Conservation (phyloP, 2,888 invertebrate species). For the Vandiemenella viatica region DNA sequence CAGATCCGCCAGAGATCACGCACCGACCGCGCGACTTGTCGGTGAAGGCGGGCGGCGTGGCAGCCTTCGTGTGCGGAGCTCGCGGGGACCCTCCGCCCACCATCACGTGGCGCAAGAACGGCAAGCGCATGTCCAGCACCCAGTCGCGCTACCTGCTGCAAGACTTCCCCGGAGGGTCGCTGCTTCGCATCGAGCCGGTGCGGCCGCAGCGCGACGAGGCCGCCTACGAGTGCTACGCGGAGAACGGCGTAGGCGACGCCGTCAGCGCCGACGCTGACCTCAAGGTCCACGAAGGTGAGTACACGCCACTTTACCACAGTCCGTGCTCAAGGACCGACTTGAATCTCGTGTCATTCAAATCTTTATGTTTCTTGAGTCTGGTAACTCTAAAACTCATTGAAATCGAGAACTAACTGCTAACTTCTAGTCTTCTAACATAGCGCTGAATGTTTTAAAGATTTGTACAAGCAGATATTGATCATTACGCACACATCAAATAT, state of each 20-base stretch:
- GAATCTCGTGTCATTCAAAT: too few relatives aligned
- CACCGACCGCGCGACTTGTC: constrained; percentile 82
- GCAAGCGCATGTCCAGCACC: constrained; percentile 74
- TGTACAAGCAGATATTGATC: too few relatives aligned
- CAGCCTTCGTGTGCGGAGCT: constrained; percentile 93
- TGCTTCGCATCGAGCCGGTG: constrained; percentile 74
- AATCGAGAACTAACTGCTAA: too few relatives aligned
- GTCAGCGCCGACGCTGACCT: constrained; percentile 81
- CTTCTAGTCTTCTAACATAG: too few relatives aligned
- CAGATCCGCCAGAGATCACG: constrained; percentile 93
- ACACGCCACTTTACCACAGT: too few relatives aligned
- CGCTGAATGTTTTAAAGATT: too few relatives aligned
- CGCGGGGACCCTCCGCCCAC: constrained; percentile 75
- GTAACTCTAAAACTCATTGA: too few relatives aligned
- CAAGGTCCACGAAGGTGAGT: constrained; percentile 80
- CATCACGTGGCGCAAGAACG: constrained; percentile 92
- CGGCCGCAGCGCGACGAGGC: constrained; percentile 74
- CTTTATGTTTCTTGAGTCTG: too few relatives aligned
- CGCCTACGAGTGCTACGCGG: constrained; percentile 88
- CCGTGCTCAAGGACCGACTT: too few relatives aligned
- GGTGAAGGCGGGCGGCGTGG: constrained; percentile 80
- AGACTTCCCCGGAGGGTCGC: constrained; percentile 35
- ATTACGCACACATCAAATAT: too few relatives aligned
- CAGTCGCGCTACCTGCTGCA: constrained; percentile 73
- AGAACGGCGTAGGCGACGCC: constrained; percentile 92